Base-by-base conservation (phyloP, 2,797 vertebrate genomes). In the Lophotriccus pileatus region DNA sequence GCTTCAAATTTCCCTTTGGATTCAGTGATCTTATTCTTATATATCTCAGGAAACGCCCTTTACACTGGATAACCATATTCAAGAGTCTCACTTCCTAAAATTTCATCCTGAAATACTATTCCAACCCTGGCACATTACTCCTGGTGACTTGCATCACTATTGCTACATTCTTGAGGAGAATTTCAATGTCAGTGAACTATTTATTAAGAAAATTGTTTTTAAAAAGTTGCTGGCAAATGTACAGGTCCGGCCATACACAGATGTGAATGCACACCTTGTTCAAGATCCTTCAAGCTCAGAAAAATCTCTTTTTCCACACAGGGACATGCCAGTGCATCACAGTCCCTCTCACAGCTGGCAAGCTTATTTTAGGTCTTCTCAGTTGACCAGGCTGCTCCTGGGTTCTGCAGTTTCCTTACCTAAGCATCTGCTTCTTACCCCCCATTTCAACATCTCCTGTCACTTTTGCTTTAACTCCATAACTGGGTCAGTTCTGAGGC, bases 241-340 rank as follows among this genome's bases (percentile, higher is more conserved):
- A 66, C 36, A 3, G 0, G 22, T 66, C 58, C 0, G 0, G 25
- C 72, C 5, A 1, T 43, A 78, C 49, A 47, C 24, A 81, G 15
- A 5, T 39, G 43, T 84, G 66, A 94, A 91, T 95, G 83, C 95
- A 94, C 88, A 93, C 91, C 9, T 37, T 41, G 6, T 88, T 94
- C 70, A 95, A 79, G 50, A 84, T 86, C n/a, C 75, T 82, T 50
- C 79, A 93, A 76, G 43, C 67, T 84, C 55, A 84, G 47, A 39
- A 90, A 95, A 94, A 52, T 34, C 58, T 88, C 36, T 72, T 84
- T 93, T 90, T 90, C 77, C 83, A 75, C 23, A 2, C 25, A 72
- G 39, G 24, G 24, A 55, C 37, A 39, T 62, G 49, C 36, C 53
- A 83, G 24, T n/a, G 34, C 34, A 64, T n/a, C 30, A 39, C 30